These are phyloP conservation scores for Empis livida DNA, from an alignment of 2,888 invertebrate species.

Conservation along the genomic window DNA sequence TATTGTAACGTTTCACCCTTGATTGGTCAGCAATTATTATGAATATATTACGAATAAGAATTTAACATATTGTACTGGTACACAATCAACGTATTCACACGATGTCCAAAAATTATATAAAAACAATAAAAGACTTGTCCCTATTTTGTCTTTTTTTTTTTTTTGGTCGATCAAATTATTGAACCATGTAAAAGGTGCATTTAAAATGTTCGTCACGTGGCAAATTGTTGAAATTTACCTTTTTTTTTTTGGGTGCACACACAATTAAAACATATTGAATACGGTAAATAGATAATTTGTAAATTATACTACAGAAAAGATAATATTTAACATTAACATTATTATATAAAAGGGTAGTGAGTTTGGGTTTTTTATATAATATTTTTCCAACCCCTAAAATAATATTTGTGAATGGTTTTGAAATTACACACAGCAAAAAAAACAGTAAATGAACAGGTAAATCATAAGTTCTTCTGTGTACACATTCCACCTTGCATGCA, in stretches of 20 bases:
- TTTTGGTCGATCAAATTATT: slow-evolving; percentile 7
- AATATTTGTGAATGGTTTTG: too few relatives aligned
- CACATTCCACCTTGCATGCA: too few relatives aligned
- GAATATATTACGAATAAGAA: too few relatives aligned
- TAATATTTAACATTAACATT: neutral
- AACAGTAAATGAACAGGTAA: too few relatives aligned
- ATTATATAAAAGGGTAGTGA: neutral
- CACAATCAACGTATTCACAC: neutral
- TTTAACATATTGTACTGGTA: neutral
- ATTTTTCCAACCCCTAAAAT: neutral
- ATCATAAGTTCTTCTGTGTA: too few relatives aligned
- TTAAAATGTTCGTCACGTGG: slow-evolving; percentile 20
- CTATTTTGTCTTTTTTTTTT: neutral
- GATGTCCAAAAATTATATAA: neutral
- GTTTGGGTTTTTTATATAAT: too few relatives aligned
- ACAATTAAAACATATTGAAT: too few relatives aligned
- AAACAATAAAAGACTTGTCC: neutral
- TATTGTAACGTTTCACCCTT: too few relatives aligned
- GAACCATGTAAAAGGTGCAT: slow-evolving; percentile 23
- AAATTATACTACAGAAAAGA: neutral
- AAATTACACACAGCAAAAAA: too few relatives aligned
- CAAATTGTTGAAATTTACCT: slow-evolving; percentile 8
- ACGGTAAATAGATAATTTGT: neutral
- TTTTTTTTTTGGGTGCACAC: too few relatives aligned
- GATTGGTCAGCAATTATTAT: too few relatives aligned